Base-by-base conservation (phyloP, 1,140 invertebrate species). In the Pogonus chalceus region DNA sequence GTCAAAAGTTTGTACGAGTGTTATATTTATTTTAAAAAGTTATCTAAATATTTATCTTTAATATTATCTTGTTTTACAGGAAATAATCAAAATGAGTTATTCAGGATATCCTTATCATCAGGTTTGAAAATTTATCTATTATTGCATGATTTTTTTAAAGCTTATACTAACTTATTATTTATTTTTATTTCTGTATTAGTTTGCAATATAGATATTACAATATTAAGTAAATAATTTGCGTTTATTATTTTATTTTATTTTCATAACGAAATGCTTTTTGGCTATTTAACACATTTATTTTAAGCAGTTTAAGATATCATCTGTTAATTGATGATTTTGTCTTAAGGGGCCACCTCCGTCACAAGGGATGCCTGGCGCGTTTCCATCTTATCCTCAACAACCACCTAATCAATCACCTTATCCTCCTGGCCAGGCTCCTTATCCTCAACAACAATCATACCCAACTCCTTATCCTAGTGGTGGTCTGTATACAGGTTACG, bases 291-390 rank as follows among this genome's bases (percentile, higher is more conserved):
- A 31, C 26, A 4, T 31, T 31, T 31, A n/a, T n/a, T n/a, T n/a
- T n/a, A n/a, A n/a, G 26, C 26, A 31, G 14, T 7, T 31, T 31
- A 31, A 31, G 4, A 7, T 7, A 31, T 31, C 14, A 31, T n/a
- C 26, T 31, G 14, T 7, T 14, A 31, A 31, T 7, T 14, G 14
- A 7, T 4, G 4, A 31, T 31, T 7, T 31, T 43, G 7, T 43
- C 7, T 43, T 12, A 43, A 43, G 37, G 37, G 37, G 7, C 26
- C 4, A 31, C 37, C 37, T 10, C 37, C 37, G 18, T n/a, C n/a
- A n/a, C 37, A 43, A 43, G 37, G 37, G 37, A 43, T 43, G 37
- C 37, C 37, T 43, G 37, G 37, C 18, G 37, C 37, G 7, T 43
- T 12, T 18, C 37, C 37, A 4, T 14, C 26, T 31, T 31, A 31